phyloP scores from a whole-genome alignment of 2,888 invertebrate species.

The Tipula confusa region DNA sequence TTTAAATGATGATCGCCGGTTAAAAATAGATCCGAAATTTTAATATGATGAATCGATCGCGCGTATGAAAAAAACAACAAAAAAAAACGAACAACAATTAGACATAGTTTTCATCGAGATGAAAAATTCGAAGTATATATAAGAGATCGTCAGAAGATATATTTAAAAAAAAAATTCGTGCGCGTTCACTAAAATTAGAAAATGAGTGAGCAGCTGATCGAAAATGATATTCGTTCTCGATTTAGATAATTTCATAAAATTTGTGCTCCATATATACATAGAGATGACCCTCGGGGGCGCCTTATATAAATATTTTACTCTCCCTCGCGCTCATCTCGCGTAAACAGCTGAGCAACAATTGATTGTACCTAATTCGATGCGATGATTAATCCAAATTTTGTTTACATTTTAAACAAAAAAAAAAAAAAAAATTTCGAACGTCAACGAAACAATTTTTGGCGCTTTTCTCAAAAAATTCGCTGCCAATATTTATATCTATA shows the following conservation, averaged over 20 bases:
- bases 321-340: neutral
- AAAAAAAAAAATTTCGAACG: neutral
- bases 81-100: neutral
- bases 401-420: neutral
- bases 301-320: neutral
- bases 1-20: neutral
- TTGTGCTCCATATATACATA: neutral
- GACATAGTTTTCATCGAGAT: neutral
- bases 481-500: no score
- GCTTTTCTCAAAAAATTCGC: neutral
- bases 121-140: neutral
- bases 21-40: neutral
- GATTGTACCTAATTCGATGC: neutral
- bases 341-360: neutral
- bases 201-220: neutral
- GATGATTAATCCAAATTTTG: conserved; percentile 16
- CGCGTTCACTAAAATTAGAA: neutral
- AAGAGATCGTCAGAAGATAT: neutral
- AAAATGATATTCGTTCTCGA: neutral
- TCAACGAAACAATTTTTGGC: neutral
- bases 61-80: neutral
- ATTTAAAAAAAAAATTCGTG: neutral
- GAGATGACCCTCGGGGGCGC: neutral
- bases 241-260: no score
- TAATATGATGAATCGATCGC: conserved; percentile 14